A percentile compares a stretch with the other conserved stretches of the same genome.
These are phyloP conservation scores for Prorops nasuta DNA, from an alignment of 1,140 invertebrate species.

Conservation along the genomic window DNA sequence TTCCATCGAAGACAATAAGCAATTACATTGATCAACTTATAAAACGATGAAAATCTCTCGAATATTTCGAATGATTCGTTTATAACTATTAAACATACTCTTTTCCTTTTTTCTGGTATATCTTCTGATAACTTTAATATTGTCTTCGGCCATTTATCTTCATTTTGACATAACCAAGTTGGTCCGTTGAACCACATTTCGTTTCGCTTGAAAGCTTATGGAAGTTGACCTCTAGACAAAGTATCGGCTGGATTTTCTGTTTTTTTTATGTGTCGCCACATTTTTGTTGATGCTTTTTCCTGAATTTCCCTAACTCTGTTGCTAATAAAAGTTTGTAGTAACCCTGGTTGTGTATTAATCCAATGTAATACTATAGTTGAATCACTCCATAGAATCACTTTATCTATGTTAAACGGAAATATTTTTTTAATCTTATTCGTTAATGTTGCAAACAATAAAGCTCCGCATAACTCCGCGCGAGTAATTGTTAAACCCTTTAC, in stretches of 20 bases:
- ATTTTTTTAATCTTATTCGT: not conserved
- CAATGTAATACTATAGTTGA: constrained; percentile 46
- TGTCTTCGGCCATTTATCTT: not conserved
- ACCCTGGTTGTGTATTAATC: constrained; percentile 32
- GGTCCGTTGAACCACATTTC: not conserved
- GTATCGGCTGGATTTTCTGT: constrained; percentile 25
- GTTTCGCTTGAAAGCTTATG: no score
- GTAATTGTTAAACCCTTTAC: constrained; percentile 12
- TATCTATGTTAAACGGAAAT: constrained; percentile 3
- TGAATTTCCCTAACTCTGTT: constrained; percentile 44
- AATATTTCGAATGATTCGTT: no score
- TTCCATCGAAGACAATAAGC: no score
- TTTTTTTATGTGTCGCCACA: constrained; percentile 30
- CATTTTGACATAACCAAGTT: not conserved
- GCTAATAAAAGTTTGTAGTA: constrained; percentile 40
- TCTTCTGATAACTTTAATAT: not conserved
- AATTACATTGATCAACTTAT: no score
- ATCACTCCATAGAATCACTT: constrained; percentile 40
- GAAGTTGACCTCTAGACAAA: constrained; percentile 21
- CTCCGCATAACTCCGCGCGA: constrained; percentile 8
- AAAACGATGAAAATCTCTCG: no score
- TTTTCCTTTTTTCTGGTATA: no score
- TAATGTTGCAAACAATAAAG: not conserved
- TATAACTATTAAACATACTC: no score
- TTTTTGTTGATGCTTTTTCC: constrained; percentile 10